phyloP scores from a whole-genome alignment of 2,113 vertebrate genomes.

The Otus sunia region DNA sequence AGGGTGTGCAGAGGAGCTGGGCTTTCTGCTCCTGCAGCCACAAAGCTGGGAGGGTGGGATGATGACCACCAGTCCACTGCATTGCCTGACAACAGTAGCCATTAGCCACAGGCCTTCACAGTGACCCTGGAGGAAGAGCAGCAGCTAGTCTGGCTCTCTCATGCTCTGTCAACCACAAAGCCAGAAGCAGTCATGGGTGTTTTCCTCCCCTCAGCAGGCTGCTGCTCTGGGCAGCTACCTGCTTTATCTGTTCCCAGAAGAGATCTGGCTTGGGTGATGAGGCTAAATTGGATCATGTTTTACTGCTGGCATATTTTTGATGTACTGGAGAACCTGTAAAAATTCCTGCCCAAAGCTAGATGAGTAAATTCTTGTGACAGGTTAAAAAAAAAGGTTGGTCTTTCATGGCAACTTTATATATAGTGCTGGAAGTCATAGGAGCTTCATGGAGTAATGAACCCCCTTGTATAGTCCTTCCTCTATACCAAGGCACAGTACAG shows the following conservation, averaged over 20 bases:
- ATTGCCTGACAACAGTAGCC: neutral
- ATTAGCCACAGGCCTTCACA: neutral
- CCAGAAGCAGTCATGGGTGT: neutral
- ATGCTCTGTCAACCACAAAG: neutral
- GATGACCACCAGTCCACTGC: neutral
- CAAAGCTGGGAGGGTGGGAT: neutral
- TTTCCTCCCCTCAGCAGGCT: neutral
- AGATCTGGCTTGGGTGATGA: neutral
- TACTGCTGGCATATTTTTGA: neutral
- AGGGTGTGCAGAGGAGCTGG: neutral
- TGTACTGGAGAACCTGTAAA: neutral
- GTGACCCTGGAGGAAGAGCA: neutral
- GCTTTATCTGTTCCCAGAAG: neutral
- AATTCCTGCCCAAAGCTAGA: neutral
- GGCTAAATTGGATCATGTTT: neutral
- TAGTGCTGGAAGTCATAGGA: neutral
- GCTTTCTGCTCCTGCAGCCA: neutral
- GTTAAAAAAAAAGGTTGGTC: neutral
- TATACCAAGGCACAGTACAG: neutral
- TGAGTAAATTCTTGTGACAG: neutral
- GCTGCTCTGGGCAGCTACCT: neutral
- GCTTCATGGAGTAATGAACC: neutral
- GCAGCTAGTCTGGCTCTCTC: neutral
- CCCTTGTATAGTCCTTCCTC: neutral
- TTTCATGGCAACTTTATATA: neutral